Evolutionary conservation across 1,140 invertebrate genomes (phyloP), one percentile per base, ranked within the genome.

Genomic region (Subanguina moxae): DNA sequence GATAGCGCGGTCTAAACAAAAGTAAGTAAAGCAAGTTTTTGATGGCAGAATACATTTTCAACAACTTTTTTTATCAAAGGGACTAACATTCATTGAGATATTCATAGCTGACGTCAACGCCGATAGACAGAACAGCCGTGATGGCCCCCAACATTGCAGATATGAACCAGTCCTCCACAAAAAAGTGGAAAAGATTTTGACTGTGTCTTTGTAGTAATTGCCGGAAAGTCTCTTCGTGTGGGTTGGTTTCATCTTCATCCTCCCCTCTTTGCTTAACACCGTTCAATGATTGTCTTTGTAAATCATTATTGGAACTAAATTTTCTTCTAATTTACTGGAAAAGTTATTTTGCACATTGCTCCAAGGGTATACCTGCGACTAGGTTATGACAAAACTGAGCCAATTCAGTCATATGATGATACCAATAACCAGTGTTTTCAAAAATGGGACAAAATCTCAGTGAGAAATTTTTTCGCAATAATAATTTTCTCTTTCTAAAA

Each of bases 111-210:
- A 80, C 73, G 62, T 80, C 78, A 58, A 82, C 81, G 32, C 59
- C 67, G 13, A 80, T 76, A 1, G 80, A 82, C 11, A 80, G 65
- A n/a, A 78, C 74, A 30, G 78, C 78, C 17, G 76, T 82, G n/a
- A 80, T 80, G 21, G 80, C 66, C 19, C 78, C 78, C 5, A 80
- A 68, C 59, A 80, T 74, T 30, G 75, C 80, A 38, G 77, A 76
- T 9, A 80, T 45, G 65, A 70, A 80, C 78, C 78, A 80, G 58
- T 82, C 80, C 65, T 80, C 78, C 13, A 80, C 80, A 21, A 80
- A 78, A 48, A 80, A 80, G 43, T 82, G 76, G n/a, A 77, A 52
- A 23, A 78, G 45, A 45, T 80, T 80, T 61, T 71, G 64, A 5
- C 59, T 56, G 45, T 78, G 77, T 56, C 77, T 75, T 78, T 52